Percentiles rank a stretch among this genome's conserved stretches.
Conservation (phyloP, 2,888 invertebrate species). For the Oscheius sp. region DNA sequence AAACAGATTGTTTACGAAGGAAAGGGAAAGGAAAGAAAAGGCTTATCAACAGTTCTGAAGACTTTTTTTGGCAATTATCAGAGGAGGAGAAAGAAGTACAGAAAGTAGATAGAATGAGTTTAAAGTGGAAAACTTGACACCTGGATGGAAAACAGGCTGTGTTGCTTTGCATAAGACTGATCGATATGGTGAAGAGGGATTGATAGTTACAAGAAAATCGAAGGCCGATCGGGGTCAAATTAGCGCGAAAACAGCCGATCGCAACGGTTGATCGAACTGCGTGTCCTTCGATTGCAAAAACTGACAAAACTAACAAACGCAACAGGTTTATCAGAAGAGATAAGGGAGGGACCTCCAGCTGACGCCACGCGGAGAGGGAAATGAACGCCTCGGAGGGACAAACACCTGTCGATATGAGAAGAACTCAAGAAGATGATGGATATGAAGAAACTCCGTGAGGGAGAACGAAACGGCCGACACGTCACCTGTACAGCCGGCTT, state of each 20-base stretch:
- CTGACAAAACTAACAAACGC: not conserved
- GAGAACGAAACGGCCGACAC: not conserved
- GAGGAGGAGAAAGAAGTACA: not conserved
- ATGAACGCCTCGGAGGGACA: slow-evolving; percentile 7
- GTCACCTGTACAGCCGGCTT: not conserved
- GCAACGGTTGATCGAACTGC: slow-evolving; percentile 10
- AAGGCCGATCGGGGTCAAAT: slow-evolving; percentile 29
- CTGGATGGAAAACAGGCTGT: not conserved
- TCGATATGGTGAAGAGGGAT: not conserved
- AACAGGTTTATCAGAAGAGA: not conserved
- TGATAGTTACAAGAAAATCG: not conserved
- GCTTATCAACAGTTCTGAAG: slow-evolving; percentile 20
- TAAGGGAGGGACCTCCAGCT: not conserved
- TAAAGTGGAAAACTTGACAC: not conserved
- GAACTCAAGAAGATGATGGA: too few relatives aligned
- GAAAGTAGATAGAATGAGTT: not conserved
- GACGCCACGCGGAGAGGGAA: not conserved
- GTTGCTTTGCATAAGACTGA: not conserved
- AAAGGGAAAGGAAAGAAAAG: not conserved
- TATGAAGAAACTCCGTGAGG: not conserved
- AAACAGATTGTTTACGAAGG: not conserved
- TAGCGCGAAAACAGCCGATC: slow-evolving; percentile 31
- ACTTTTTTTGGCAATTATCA: slow-evolving; percentile 16
- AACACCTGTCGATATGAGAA: slow-evolving; percentile 22
- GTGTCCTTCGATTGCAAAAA: too few relatives aligned